These are phyloP conservation scores for Torymus texanus DNA, from an alignment of 2,888 invertebrate species.

Conservation along the genomic window DNA sequence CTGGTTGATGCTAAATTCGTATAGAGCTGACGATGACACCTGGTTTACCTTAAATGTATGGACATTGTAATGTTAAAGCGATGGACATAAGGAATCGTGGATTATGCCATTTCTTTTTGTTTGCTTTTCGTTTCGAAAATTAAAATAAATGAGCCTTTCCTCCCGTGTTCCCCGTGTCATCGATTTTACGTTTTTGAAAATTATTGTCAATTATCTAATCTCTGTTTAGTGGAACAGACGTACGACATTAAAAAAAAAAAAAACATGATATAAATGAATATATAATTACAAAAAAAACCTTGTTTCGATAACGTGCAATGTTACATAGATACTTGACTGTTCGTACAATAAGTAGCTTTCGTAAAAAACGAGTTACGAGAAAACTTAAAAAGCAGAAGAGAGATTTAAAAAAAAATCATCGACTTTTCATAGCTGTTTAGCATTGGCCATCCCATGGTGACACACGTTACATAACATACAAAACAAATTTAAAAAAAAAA, in stretches of 20 bases:
- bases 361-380: slow-evolving; percentile 16
- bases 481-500: too few relatives aligned
- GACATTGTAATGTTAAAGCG: too few relatives aligned
- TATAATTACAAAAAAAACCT: neutral
- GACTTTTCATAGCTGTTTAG: slow-evolving; percentile 52
- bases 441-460: slow-evolving; percentile 27
- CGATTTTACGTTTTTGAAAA: neutral
- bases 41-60: neutral
- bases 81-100: too few relatives aligned
- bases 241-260: too few relatives aligned
- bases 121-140: too few relatives aligned
- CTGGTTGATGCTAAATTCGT: slow-evolving; percentile 35
- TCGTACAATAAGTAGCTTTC: slow-evolving; percentile 55
- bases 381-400: too few relatives aligned
- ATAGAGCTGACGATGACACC: slow-evolving; percentile 12
- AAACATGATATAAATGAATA: too few relatives aligned
- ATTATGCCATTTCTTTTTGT: too few relatives aligned
- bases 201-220: too few relatives aligned
- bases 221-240: too few relatives aligned
- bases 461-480: too few relatives aligned
- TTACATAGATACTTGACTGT: slow-evolving; percentile 48
- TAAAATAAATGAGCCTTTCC: too few relatives aligned
- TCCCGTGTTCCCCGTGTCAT: neutral
- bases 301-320: slow-evolving; percentile 11
- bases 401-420: slow-evolving; percentile 20